Evolutionary conservation across 2,797 vertebrate genomes (phyloP), one percentile per base, ranked within the genome.

Genomic region (Cyprinodon diabolis): DNA sequence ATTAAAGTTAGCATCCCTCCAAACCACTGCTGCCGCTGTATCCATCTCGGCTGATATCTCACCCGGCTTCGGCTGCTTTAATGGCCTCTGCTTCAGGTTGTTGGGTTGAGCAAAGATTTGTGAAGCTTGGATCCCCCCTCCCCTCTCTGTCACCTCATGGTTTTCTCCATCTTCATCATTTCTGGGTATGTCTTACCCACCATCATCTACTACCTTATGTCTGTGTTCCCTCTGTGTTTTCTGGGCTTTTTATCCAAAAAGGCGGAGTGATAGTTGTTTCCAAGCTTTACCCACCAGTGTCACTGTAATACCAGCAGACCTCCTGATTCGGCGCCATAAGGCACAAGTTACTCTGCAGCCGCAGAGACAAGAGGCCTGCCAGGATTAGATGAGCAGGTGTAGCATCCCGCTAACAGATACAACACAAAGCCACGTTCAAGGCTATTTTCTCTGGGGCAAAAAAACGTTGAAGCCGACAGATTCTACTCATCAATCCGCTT

Each of bases 1-100:
- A 93, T 95, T 95, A 95, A 94, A 93, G 93, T 93, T 94, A 93
- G 89, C 92, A 93, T 95, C 93, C 94, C 93, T 94, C 93, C 95
- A 93, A 95, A 95, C 94, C 91, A 89, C 92, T 78, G 92, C 91
- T 89, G 90, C 87, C 83, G 86, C 91, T 87, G 79, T 93, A 94
- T 95, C 94, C 93, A 95, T 95, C 93, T 94, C 78, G 66, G 73
- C 86, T 83, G 90, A 89, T 84, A 92, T 90, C 89, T 88, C 81
- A 70, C 79, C 87, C 89, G 66, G 87, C 90, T 91, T 88, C 79
- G 74, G 51, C 82, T 84, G 81, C 83, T 91, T 93, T 95, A 95
- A 95, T 94, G 92, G 93, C 88, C 90, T 91, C 86, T 89, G 93
- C 94, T 94, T 94, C 93, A 94, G 94, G 94, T 95, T 94, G 92